A percentile compares a stretch with the other conserved stretches of the same genome.
phyloP scores from a whole-genome alignment of 2,113 vertebrate species.

The Gorsachius goisagi region DNA sequence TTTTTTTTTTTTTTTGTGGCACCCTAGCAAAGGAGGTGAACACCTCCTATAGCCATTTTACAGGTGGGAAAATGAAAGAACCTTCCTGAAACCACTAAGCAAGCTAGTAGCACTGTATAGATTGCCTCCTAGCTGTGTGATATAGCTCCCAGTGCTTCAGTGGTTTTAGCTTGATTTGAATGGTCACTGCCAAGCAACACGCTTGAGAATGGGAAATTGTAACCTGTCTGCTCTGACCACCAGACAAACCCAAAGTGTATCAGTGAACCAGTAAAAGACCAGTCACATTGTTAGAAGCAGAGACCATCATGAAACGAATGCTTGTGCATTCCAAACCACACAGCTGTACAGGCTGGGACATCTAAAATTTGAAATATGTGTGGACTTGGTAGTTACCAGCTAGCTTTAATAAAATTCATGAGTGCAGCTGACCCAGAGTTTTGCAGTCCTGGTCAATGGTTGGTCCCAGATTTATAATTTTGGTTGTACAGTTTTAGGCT shows the following conservation, averaged over 20 bases:
- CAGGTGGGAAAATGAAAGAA: background rate
- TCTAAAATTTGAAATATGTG: background rate
- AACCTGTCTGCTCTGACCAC: background rate
- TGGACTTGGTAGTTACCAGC: background rate
- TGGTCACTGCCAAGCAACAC: background rate
- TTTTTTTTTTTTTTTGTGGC: background rate
- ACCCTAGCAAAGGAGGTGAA: background rate
- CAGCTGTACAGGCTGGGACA: background rate
- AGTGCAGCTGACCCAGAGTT: background rate
- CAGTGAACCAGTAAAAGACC: background rate
- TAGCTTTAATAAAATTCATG: background rate
- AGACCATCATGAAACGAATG: background rate
- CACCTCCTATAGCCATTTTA: background rate
- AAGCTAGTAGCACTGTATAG: background rate
- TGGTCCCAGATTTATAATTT: background rate
- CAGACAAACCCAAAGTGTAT: background rate
- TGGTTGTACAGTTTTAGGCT: background rate
- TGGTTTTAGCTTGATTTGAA: background rate
- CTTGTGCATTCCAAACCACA: background rate
- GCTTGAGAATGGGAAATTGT: background rate
- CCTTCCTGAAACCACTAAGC: background rate
- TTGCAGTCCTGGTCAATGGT: background rate
- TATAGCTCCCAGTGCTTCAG: background rate
- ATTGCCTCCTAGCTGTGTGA: background rate
- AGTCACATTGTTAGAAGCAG: background rate